Conservation (phyloP, 1,140 invertebrate genomes). For the Druon quercuslanigerum region DNA sequence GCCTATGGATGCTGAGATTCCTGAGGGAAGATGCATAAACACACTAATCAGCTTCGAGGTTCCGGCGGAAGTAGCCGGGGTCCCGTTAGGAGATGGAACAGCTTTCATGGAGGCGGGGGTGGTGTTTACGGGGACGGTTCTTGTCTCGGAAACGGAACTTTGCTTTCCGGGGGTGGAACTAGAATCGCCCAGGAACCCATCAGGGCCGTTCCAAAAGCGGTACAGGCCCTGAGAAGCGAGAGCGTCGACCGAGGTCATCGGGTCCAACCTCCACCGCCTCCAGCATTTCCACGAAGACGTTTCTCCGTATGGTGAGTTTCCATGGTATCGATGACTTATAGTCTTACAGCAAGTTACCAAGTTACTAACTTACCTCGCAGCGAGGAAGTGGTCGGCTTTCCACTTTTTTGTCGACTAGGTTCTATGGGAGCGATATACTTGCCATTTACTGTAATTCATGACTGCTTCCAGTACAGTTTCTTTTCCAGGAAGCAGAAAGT, state of each 20-base stretch:
- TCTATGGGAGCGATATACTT: conserved; percentile 5
- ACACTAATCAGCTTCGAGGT: conserved; percentile 66
- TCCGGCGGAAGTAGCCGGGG: conserved; percentile 59
- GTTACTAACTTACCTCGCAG: background rate
- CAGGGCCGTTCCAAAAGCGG: conserved; percentile 68
- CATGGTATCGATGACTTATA: conserved; percentile 6
- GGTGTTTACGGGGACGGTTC: conserved; percentile 38
- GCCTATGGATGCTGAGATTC: conserved; percentile 30
- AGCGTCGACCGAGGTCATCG: conserved; percentile 70
- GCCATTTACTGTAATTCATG: conserved; percentile 26
- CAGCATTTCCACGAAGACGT: conserved; percentile 72
- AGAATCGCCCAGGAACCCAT: conserved; percentile 62
- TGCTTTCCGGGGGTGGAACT: conserved; percentile 5
- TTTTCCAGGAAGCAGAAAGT: conserved; percentile 20
- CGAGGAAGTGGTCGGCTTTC: conserved; percentile 23
- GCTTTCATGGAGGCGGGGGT: conserved; percentile 71
- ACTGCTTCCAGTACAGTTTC: conserved; percentile 2
- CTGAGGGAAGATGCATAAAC: conserved; percentile 66
- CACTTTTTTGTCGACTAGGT: background rate
- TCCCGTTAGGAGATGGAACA: conserved; percentile 77
- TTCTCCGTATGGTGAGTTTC: conserved; percentile 77
- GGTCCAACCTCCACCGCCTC: conserved; percentile 66
- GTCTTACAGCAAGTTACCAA: too few species aligned
- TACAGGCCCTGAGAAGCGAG: conserved; percentile 71
- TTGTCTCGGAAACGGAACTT: conserved; percentile 48